Evolutionary conservation across 2,113 vertebrate species (phyloP), one percentile per base, ranked within the genome.

Genomic region (Dasyprocta punctata): DNA sequence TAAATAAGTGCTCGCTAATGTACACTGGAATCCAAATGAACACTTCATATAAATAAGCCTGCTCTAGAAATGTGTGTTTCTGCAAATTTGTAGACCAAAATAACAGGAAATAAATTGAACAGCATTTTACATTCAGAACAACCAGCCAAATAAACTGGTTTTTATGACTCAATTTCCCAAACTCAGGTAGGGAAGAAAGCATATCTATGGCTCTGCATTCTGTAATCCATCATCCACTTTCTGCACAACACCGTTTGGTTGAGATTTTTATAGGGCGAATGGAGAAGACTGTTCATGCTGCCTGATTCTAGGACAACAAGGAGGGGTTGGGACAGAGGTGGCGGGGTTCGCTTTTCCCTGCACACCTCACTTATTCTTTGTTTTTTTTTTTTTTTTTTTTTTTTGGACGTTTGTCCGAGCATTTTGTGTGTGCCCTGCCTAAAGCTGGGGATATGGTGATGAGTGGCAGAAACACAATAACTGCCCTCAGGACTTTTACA

Each of bases 81-180:
- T 84, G 63, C 92, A 89, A 80, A 92, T 97, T 44, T 95, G 92
- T 95, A 87, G 92, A 63, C 41, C 44, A 67, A 88, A 90, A 83
- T 90, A 92, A 88, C 75, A 8, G 4, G 56, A 58, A 77, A 92
- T 83, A 87, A 94, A 97, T 88, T 47, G 41, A 77, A 47, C 92
- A 60, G 83, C 52, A 58, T 82, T 94, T 94, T 63, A 73, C 58
- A 96, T 92, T 82, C 92, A 75, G 28, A 88, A 90, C 54, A 82
- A 58, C 67, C 80, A 41, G 60, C 75, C 84, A 78, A 91, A 94
- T 75, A 82, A 95, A 78, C 69, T 58, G 30, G 3, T 20, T 93
- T 96, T 95, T 95, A 97, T 90, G 96, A 89, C 86, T 94, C 88
- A n/a, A 77, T 96, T 96, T 90, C 81, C 86, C 63, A 81, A 83